Conservation (phyloP, 1,140 invertebrate species). For the Apocrypta bakeri region DNA sequence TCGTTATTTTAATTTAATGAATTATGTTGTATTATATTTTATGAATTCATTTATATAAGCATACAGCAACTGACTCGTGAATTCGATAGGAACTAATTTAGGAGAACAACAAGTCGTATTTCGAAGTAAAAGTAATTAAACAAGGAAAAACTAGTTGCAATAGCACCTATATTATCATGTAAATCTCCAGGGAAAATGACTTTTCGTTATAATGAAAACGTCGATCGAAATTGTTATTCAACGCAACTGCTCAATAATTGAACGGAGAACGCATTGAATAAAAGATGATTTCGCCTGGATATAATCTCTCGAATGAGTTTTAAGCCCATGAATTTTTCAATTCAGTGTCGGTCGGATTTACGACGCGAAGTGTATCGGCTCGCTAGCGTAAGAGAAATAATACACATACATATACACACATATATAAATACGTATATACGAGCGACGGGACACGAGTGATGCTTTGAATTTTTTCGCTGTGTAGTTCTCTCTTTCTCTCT, state of each 20-base stretch:
- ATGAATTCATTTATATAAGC: no score
- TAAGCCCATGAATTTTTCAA: constrained; percentile 36
- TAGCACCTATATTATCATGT: background rate
- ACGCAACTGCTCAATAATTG: constrained; percentile 19
- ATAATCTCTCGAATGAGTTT: constrained; percentile 34
- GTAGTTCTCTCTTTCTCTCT: no score
- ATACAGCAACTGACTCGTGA: no score
- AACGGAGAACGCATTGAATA: constrained; percentile 16
- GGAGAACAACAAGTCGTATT: no score
- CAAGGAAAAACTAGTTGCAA: background rate
- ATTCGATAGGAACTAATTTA: no score
- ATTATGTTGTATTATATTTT: no score
- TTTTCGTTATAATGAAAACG: background rate
- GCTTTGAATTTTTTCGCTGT: no score
- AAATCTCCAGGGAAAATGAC: background rate
- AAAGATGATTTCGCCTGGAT: constrained; percentile 11
- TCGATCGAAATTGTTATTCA: constrained; percentile 1
- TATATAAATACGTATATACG: no score
- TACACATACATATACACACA: no score
- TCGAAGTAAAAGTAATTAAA: background rate
- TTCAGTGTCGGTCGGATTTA: background rate
- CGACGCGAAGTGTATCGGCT: background rate
- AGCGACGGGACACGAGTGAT: no score
- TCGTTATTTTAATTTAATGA: no score
- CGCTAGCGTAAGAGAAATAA: background rate